These are phyloP conservation scores for Sebastes steindachneri DNA, from an alignment of 2,797 vertebrate species.

Conservation along the genomic window DNA sequence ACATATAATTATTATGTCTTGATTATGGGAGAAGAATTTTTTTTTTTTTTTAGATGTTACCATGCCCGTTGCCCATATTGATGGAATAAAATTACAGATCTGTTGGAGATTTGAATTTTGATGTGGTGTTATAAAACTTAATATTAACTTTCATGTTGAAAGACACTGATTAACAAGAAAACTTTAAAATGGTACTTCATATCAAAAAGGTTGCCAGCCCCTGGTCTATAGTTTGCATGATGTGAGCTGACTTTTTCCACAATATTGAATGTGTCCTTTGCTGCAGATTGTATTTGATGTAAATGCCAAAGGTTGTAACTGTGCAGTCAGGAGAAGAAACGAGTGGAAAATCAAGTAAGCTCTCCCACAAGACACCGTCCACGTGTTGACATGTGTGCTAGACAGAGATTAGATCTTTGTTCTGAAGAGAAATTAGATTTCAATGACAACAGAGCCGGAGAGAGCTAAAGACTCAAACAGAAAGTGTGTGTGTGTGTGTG, in stretches of 20 bases:
- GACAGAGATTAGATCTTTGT: constrained; percentile 25
- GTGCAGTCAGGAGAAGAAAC: constrained; percentile 28
- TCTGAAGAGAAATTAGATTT: constrained; percentile 41
- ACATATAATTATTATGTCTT: too few relatives aligned
- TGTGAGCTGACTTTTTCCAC: neutral
- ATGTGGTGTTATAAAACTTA: too few relatives aligned
- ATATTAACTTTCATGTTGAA: too few relatives aligned
- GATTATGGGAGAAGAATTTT: too few relatives aligned
- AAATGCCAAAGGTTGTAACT: constrained; percentile 28
- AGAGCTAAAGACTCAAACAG: constrained; percentile 5
- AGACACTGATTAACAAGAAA: too few relatives aligned
- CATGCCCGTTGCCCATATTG: too few relatives aligned
- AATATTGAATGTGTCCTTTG: constrained; percentile 15
- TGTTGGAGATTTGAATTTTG: too few relatives aligned
- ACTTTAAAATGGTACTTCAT: too few relatives aligned
- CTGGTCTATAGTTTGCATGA: neutral
- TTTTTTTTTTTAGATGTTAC: too few relatives aligned
- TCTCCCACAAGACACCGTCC: constrained; percentile 15
- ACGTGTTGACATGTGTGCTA: constrained; percentile 22
- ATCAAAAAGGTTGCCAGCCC: too few relatives aligned
- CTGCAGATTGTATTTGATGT: constrained; percentile 29
- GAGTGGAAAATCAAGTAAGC: constrained; percentile 17
- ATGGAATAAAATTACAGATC: too few relatives aligned
- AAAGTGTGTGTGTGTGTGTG: neutral
- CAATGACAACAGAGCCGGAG: constrained; percentile 26